Conservation (phyloP, 2,113 vertebrate genomes). For the Corythoichthys haematopterus region DNA sequence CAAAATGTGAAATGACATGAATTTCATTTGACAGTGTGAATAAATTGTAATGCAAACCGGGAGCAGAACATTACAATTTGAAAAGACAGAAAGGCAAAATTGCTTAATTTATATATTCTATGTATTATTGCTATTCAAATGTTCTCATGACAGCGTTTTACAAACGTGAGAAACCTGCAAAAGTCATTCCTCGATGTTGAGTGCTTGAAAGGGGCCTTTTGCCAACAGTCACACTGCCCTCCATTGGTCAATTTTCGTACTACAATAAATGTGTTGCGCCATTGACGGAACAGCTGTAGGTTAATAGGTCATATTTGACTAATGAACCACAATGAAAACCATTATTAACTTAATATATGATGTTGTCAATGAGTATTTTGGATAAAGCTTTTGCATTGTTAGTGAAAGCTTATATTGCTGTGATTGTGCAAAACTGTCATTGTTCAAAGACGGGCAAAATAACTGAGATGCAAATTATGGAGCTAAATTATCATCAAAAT, state of each 20-base stretch:
- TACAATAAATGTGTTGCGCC: slow-evolving; percentile 34
- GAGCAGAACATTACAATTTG: not conserved
- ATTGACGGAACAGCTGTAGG: not conserved
- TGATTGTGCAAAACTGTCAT: not conserved
- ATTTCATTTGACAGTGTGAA: too few relatives aligned
- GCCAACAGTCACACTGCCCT: slow-evolving; percentile 73
- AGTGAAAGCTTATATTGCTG: not conserved
- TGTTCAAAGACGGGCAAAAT: slow-evolving; percentile 2
- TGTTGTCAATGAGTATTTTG: not conserved
- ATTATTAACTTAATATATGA: not conserved
- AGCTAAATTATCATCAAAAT: not conserved
- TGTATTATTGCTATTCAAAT: not conserved
- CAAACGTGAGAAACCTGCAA: not conserved
- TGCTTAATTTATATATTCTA: not conserved
- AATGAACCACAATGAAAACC: not conserved
- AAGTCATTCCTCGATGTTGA: slow-evolving; percentile 28
- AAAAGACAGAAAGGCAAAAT: not conserved
- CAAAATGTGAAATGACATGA: too few relatives aligned
- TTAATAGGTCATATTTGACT: slow-evolving; percentile 2
- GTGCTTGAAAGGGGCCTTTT: slow-evolving; percentile 23
- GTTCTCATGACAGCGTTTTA: not conserved
- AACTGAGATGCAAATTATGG: slow-evolving; percentile 5
- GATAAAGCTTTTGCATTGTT: not conserved
- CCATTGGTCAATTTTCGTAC: slow-evolving; percentile 54
- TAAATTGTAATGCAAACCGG: too few relatives aligned